Conservation (phyloP, 1,140 invertebrate species). For the Drosophila trapezifrons region DNA sequence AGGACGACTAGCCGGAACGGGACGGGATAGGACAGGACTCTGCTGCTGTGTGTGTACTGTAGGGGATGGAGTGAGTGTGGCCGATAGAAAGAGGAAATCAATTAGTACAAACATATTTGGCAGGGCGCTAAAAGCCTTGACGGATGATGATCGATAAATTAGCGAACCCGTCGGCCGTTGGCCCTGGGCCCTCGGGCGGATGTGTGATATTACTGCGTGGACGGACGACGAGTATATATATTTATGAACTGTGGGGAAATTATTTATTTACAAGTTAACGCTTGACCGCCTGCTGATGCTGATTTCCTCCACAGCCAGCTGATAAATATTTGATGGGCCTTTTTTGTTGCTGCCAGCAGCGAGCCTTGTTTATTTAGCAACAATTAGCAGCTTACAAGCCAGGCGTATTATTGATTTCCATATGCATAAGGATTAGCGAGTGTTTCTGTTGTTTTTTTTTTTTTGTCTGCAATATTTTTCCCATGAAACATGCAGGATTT, state of each 20-base stretch:
- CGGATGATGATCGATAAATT: constrained; percentile 71
- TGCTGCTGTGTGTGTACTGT: neutral
- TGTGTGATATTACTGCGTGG: constrained; percentile 15
- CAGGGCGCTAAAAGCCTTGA: constrained; percentile 53
- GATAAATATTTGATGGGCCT: constrained; percentile 59
- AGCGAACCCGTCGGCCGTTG: constrained; percentile 13
- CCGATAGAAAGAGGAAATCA: constrained; percentile 55
- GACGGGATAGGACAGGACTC: constrained; percentile 1
- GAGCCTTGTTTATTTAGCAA: constrained; percentile 66
- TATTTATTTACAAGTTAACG: constrained; percentile 53
- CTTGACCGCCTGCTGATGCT: constrained; percentile 46
- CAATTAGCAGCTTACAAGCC: constrained; percentile 78
- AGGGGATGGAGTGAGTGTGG: neutral
- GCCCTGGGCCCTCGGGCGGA: constrained; percentile 4
- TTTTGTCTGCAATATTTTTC: constrained; percentile 8
- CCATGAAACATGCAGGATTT: constrained; percentile 47
- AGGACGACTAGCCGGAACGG: neutral
- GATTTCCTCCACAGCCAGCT: constrained; percentile 12
- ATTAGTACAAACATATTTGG: constrained; percentile 71
- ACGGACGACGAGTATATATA: constrained; percentile 4
- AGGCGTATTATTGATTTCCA: constrained; percentile 61
- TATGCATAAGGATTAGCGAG: constrained; percentile 48
- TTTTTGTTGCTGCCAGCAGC: constrained; percentile 38
- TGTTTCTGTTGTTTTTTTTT: constrained; percentile 1
- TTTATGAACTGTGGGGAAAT: constrained; percentile 40